A percentile compares a stretch with the other conserved stretches of the same genome.
Evolutionary conservation across 2,888 invertebrate genomes (phyloP).

Genomic region (Allygus modestus): DNA sequence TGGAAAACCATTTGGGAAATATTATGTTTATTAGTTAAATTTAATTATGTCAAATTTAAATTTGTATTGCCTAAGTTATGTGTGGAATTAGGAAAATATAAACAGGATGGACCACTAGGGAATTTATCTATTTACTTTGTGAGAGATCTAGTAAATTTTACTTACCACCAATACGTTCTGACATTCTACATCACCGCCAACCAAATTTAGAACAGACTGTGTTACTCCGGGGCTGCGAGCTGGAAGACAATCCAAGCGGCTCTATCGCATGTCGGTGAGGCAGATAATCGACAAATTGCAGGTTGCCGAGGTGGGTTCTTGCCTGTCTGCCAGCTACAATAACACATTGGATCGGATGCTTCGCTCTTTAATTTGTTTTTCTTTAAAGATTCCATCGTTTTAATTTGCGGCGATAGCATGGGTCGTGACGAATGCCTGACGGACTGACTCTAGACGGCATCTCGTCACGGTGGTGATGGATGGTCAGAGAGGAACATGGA

Average conservation of each 20-base stretch:
- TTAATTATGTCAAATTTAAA: too few species aligned
- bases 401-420: conserved; percentile 20
- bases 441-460: neutral
- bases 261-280: conserved; percentile 24
- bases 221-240: neutral
- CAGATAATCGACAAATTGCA: conserved; percentile 43
- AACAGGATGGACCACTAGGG: too few species aligned
- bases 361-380: conserved; percentile 39
- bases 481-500: neutral
- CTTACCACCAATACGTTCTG: too few species aligned
- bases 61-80: too few species aligned
- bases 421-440: conserved; percentile 15
- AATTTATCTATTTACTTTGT: too few species aligned
- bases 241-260: conserved; percentile 23
- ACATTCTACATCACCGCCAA: neutral
- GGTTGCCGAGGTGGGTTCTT: neutral
- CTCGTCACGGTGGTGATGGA: conserved; percentile 15
- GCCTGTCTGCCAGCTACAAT: conserved; percentile 38
- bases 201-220: neutral
- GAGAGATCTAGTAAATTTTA: too few species aligned
- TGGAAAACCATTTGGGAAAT: too few species aligned
- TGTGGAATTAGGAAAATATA: too few species aligned
- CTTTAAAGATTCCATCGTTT: conserved; percentile 40
- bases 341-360: conserved; percentile 26
- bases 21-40: too few species aligned